Base-by-base conservation (phyloP, 2,888 invertebrate genomes). In the Dryomyza anilis region DNA sequence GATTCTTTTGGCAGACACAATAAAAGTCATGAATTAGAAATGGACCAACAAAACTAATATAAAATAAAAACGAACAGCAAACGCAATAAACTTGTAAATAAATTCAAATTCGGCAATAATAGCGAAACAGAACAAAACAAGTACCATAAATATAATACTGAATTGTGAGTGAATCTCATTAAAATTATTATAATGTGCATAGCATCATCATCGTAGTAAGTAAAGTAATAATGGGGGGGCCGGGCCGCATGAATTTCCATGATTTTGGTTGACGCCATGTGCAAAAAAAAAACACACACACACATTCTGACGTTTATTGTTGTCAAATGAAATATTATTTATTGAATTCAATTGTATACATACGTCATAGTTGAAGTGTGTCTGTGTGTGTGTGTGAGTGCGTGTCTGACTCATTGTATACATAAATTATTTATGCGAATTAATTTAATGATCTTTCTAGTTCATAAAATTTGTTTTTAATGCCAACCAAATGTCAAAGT, bases 391-490 rank as follows among this genome's bases (percentile, higher is more conserved):
- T 55, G 21, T 55, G 50, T 23, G 27, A 12, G 12, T 27, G 23
- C 14, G 4, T n/a, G n/a, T n/a, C 14, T 16, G 14, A 39, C 2
- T 19, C 43, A 43, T 7, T 43, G 25, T 14, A 36, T 55, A 33
- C 55, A 33, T 36, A 36, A 33, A 53, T 61, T 43, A 53, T 63
- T 70, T 66, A 66, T 72, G 74, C 74, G 80, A 79, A 77, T 81
- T 78, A 81, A 81, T 78, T 82, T 81, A 78, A 81, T 78, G 79
- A 81, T 76, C 74, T 80, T 82, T 81, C 82, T 80, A 81, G 78
- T 78, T 81, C 81, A 82, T 80, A 81, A 81, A 81, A 77, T 79
- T 78, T 70, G 73, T 70, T 71, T 30, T 69, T 60, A 62, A 61
- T 46, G 48, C 48, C 55, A 58, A 60, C 52, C 61, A 69, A 64